Evolutionary conservation across 2,113 vertebrate species (phyloP).

Genomic region (Chloropsis cyanopogon): DNA sequence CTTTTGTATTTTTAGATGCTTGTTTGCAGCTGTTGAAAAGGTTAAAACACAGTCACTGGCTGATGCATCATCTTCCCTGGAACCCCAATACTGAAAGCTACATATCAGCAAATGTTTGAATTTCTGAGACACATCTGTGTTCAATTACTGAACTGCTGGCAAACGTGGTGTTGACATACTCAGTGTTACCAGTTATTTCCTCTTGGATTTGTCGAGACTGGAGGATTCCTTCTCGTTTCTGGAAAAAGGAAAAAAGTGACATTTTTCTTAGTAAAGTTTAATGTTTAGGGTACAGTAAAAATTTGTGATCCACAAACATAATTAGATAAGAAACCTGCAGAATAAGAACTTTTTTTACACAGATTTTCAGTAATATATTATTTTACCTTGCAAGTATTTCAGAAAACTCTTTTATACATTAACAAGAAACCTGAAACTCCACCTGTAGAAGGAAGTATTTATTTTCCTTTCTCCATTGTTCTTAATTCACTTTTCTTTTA

Average conservation of each 20-base stretch:
- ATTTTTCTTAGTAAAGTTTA: slow-evolving; percentile 50
- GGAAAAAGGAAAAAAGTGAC: slow-evolving; percentile 59
- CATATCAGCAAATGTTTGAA: slow-evolving; percentile 74
- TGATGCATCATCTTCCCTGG: slow-evolving; percentile 65
- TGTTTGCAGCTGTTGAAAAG: slow-evolving; percentile 65
- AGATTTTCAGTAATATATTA: not conserved
- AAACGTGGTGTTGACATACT: slow-evolving; percentile 83
- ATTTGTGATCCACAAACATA: not conserved
- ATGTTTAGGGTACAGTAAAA: slow-evolving; percentile 16
- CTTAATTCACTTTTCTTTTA: slow-evolving; percentile 27
- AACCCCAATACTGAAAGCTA: slow-evolving; percentile 73
- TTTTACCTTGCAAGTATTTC: not conserved
- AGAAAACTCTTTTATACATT: slow-evolving; percentile 37
- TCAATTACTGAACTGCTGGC: slow-evolving; percentile 71
- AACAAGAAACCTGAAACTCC: slow-evolving; percentile 29
- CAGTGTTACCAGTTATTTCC: slow-evolving; percentile 98
- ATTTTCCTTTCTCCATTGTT: slow-evolving; percentile 40
- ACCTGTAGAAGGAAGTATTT: slow-evolving; percentile 38
- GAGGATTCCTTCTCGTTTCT: slow-evolving; percentile 98
- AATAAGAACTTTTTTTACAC: not conserved
- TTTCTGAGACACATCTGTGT: slow-evolving; percentile 73
- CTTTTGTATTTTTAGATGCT: slow-evolving; percentile 51
- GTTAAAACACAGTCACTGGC: slow-evolving; percentile 70
- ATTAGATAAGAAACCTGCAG: not conserved
- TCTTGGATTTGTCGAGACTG: slow-evolving; percentile 97